Evolutionary conservation across 2,113 vertebrate genomes (phyloP), one percentile per base, ranked within the genome.

Genomic region (Ciconia maguari): DNA sequence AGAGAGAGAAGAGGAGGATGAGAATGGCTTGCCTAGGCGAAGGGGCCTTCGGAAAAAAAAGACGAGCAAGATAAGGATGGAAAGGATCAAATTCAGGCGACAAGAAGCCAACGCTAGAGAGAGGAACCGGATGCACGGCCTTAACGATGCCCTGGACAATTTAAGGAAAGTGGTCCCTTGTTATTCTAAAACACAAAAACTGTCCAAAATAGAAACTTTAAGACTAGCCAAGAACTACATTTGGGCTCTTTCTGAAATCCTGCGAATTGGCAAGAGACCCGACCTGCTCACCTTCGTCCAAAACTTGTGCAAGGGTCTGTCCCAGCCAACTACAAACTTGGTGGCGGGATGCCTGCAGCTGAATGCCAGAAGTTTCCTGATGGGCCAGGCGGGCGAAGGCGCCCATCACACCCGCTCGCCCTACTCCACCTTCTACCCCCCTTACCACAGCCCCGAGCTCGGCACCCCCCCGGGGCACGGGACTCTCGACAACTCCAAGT

Each of bases 301-400:
- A 97, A 99, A 99, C 97, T 98, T 99, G 97, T 99, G 99, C 97
- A 99, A 99, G 98, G 99, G 99, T 98, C 98, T 99, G 95, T 99
- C 99, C 60, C 99, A 99, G 97, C 99, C 99, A 61, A 99, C 99
- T 9, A 99, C 99, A 98, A 99, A 99, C 98, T 98, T 99, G 97
- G 99, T 99, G 96, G 99, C 99, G 5, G 99, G 99, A n/a, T 99
- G 99, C 97, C 98, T 99, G 98, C 99, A 99, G 98, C 98, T 99
- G 89, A 99, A 99, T 91, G 98, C 99, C 91, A 98, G 99, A 97
- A 99, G 99, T 92, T 99, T 99, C 97, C 98, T 99, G 94, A 99
- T 99, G 96, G 99, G 99, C 95, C 99, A 99, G 96, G 98, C 98
- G 16, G 99, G 99, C 17, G 99, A 99, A 92, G 97, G 97, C 1